Evolutionary conservation across 2,797 vertebrate genomes (phyloP), one percentile per base, ranked within the genome.

Genomic region (Heteromormyrus szaboi): DNA sequence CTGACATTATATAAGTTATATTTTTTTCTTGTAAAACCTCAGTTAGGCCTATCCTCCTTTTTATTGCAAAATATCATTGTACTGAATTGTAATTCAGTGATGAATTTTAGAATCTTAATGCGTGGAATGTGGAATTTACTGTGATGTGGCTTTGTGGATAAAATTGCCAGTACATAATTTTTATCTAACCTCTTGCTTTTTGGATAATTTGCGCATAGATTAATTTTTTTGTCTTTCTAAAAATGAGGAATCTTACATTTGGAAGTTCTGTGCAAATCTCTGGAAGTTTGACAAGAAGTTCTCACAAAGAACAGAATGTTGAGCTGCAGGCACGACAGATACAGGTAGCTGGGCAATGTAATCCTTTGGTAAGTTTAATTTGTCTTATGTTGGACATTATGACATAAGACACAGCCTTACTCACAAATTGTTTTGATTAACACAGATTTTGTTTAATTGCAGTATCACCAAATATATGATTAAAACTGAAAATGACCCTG

Each of bases 231-330:
- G 25, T 62, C 17, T 56, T 7, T 79, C 9, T 68, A 48, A 4
- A 89, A 72, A 90, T 2, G 37, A 99, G 98, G 91, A 94, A 93
- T 85, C 92, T 99, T 87, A 95, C 95, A 54, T 98, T 98, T 90
- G 98, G 98, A 22, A 96, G 98, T 0, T 96, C 98, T 0, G 96
- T 99, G 5, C 96, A 98, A 94, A 94, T 98, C 76, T 94, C 94
- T 0, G 98, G 98, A 17, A 90, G 92, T 44, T 94, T 99, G 84
- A 94, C 96, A 90, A 96, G 95, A 94, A 99, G 98, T 93, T 96
- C 93, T 19, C 95, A 96, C 4, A 94, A 72, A 89, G 96, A 90
- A 81, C 98, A 99, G 91, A 95, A 93, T 0, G 90, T 98, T 91
- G 98, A 99, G 92, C 92, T 99, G 89, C 95, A 96, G 89, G 98